Base-by-base conservation (phyloP, 2,888 invertebrate genomes). In the Trissoscelio sp. region DNA sequence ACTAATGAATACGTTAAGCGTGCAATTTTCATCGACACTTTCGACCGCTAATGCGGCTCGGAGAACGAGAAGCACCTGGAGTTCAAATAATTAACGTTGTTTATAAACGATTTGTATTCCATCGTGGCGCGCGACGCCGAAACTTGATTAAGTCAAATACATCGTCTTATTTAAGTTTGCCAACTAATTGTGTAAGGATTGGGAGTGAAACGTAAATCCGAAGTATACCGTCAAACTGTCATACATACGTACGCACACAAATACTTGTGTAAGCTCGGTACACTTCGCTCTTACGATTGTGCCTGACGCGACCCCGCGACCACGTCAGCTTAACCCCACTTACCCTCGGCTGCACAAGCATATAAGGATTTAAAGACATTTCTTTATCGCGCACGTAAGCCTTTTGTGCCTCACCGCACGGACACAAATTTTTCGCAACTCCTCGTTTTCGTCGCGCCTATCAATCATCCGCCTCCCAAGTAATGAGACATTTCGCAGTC, bases 251-350 rank as follows among this genome's bases (percentile, higher is more conserved):
- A 20, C 34, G 31, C 72, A 67, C 34, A 66, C 77, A 73, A 81
- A 67, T 67, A 55, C 77, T 55, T 66, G 53, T 62, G 48, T 70
- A 73, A 78, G 67, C 77, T 73, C 9, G 34, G 58, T 67, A 57
- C 57, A 62, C 60, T 77, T 86, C 78, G 85, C 86, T 85, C 86
- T 85, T 85, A 84, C 87, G 85, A 89, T 88, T 86, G 88, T 88
- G 87, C 87, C 88, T 87, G 87, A 88, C 87, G 85, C 87, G 88
- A 89, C 88, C 89, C 88, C 87, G 85, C 88, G 85, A 86, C 88
- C 87, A 86, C 87, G 86, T 87, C 88, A 87, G 88, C 89, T 89
- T 89, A 89, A 88, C 87, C 88, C 88, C 89, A 88, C 88, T 89
- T 89, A 85, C 87, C 87, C 86, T 83, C 83, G 84, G 81, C 83